Base-by-base conservation (phyloP, 1,140 invertebrate species). In the Homarus americanus region DNA sequence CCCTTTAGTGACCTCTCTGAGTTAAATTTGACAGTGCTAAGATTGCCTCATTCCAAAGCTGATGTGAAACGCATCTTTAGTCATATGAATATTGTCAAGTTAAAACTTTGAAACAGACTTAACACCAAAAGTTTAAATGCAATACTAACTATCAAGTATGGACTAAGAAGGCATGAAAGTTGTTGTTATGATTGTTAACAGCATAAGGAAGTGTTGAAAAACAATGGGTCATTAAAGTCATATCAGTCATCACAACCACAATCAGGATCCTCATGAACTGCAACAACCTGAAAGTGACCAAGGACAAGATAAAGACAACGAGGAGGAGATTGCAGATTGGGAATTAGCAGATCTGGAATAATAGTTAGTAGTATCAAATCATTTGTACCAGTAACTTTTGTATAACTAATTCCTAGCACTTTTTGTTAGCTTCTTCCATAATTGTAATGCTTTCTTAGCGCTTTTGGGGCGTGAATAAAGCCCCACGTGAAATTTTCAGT, bases 1-100 rank as follows among this genome's bases (percentile, higher is more conserved):
- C 82, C 34, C 32, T 84, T 69, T 41, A 36, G 40, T 12, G 58
- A 83, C 2, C 82, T 73, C 20, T 44, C 66, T 12, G 66, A 73
- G 1, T 73, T 86, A 34, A 38, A 69, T 12, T 44, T 75, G 15
- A 86, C 24, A 9, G 10, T 86, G 4, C 69, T 86, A 3, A 44
- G 2, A 1, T 69, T 72, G 36, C 82, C 82, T 0, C 58, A 84
- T 41, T 84, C 58, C 0, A 72, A 84, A 40, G 82, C 82, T 5
- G 82, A 84, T 12, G 82, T 72, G 20, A 58, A 84, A 38, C 32
- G 82, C 2, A 24, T 72, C 34, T 84, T 84, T 24, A 84, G 82
- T 15, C 82, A 84, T 0, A 66, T 84, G 12, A 84, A 72, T 40
- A 84, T 69, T 1, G 82, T 38, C 17, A 84, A 84, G 28, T 69